Evolutionary conservation across 2,888 invertebrate species (phyloP), one percentile per base, ranked within the genome.

Genomic region (Pristionchus fissidentatus): DNA sequence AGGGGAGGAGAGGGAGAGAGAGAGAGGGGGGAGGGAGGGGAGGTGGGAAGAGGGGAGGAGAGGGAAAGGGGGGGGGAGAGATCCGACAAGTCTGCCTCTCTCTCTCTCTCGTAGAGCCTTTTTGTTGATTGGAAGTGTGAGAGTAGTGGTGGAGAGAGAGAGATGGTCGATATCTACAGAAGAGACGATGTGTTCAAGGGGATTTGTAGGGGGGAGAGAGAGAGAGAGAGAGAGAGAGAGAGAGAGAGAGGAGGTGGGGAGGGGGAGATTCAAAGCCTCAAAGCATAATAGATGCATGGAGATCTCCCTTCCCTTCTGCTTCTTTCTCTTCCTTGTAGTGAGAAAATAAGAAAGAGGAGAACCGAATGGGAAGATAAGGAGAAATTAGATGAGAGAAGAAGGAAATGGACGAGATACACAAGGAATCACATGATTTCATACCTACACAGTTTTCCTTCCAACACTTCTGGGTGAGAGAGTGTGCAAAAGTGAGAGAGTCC

Each of bases 81-180:
- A 38, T 49, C 32, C 26, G 79, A 52, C 52, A 79, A 49, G 75
- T 49, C 60, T n/a, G n/a, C n/a, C n/a, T n/a, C n/a, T n/a, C n/a
- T n/a, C n/a, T n/a, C n/a, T n/a, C n/a, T 60, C 60, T 60, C 60
- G 29, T 32, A n/a, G 57, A 57, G 57, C 57, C 60, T 60, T 32
- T 60, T 60, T 60, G 60, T 60, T 60, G 60, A 60, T 60, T 60
- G 60, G 10, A 60, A 60, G 60, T 60, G 60, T 60, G 60, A 60
- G 60, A 60, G 60, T 29, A 29, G 60, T 60, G 60, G 60, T 60
- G 32, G 60, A 32, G 60, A 60, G 60, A 57, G 57, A n/a, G n/a
- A n/a, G 60, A 60, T 32, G 32, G 60, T 60, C 60, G 60, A 60
- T 60, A 60, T 60, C 60, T 60, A 60, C 60, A 60, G 32, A 60